A percentile compares a stretch with the other conserved stretches of the same genome.
Conservation (phyloP, 2,113 vertebrate genomes). For the Mesoclemmys tuberculata region DNA sequence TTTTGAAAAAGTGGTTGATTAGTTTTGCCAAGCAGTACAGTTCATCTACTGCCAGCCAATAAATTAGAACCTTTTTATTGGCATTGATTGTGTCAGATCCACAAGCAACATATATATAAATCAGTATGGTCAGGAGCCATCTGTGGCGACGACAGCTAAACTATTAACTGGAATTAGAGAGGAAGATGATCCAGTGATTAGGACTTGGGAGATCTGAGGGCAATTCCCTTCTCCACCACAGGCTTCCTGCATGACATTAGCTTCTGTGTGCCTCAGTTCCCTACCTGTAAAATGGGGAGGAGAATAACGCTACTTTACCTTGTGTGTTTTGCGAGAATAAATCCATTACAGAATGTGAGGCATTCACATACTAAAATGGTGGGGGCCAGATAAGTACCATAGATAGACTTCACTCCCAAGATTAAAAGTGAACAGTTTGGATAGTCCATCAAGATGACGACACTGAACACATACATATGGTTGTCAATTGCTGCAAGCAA, state of each 20-base stretch:
- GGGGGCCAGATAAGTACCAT: not conserved
- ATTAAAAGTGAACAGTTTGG: not conserved
- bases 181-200: not conserved
- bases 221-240: not conserved
- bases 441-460: not conserved
- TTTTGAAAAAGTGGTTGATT: constrained; percentile 28
- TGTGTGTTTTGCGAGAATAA: not conserved
- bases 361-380: not conserved
- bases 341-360: not conserved
- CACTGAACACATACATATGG: fast-evolving
- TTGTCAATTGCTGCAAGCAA: not conserved
- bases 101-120: not conserved
- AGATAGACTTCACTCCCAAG: fast-evolving
- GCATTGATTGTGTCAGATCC: constrained; percentile 10
- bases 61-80: not conserved
- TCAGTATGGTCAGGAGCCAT: not conserved
- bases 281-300: not conserved
- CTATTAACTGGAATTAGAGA: not conserved
- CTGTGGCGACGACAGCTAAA: not conserved
- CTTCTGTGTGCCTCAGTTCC: not conserved
- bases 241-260: not conserved
- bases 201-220: not conserved
- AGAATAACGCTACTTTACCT: not conserved
- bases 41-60: not conserved
- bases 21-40: constrained; percentile 13